phyloP scores from a whole-genome alignment of 2,797 vertebrate genomes.

The Petrocephalus sullivani region DNA sequence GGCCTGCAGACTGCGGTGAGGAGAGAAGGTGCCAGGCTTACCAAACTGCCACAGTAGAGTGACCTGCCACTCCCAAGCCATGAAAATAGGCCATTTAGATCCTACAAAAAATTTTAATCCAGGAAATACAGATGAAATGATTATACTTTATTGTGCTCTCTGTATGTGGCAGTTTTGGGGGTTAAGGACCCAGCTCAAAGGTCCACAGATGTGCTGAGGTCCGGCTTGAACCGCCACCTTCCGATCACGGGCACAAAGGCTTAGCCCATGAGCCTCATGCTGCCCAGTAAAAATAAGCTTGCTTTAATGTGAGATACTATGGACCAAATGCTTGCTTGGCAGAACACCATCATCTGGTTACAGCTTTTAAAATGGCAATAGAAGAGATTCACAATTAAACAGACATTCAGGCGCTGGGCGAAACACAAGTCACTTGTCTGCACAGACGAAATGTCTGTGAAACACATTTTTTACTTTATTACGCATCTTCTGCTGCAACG shows the following conservation, averaged over 20 bases:
- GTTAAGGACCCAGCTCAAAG: too few relatives aligned
- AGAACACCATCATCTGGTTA: background rate
- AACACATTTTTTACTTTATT: background rate
- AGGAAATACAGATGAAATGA: background rate
- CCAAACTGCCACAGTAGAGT: background rate
- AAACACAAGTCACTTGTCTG: background rate
- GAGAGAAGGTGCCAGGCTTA: background rate
- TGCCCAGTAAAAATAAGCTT: too few relatives aligned
- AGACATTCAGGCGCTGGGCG: background rate
- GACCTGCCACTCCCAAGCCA: background rate
- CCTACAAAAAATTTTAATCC: background rate
- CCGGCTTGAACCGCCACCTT: too few relatives aligned
- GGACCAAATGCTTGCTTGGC: background rate
- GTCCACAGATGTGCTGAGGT: too few relatives aligned
- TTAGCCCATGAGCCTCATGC: too few relatives aligned
- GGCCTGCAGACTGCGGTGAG: conserved; percentile 73
- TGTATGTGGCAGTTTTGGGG: too few relatives aligned
- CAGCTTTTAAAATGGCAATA: background rate
- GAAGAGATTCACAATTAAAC: background rate
- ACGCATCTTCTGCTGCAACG: background rate
- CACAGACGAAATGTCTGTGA: background rate
- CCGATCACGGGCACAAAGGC: too few relatives aligned
- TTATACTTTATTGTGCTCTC: too few relatives aligned
- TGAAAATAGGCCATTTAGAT: background rate
- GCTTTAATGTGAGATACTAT: background rate